Evolutionary conservation across 1,140 invertebrate genomes (phyloP), one percentile per base, ranked within the genome.

Genomic region (Maniola jurtina): DNA sequence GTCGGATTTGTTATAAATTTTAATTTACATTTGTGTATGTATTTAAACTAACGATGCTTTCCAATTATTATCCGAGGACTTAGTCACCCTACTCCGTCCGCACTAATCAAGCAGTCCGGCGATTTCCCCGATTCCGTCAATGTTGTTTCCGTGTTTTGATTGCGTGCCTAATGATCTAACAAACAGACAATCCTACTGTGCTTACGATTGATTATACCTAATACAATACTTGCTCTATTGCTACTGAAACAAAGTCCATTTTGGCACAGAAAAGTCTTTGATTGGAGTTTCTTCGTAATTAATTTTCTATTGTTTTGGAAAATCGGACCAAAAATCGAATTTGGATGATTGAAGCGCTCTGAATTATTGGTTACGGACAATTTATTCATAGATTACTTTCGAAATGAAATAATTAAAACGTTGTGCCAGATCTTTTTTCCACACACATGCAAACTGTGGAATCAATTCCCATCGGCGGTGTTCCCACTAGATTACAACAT

Each of bases 101-200:
- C 34, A 70, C 71, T 75, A 84, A 86, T 84, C 83, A 84, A 83
- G 77, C 71, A 77, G 76, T 67, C 76, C 72, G 72, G 73, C 76
- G 73, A 81, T 82, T 80, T 77, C 76, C 74, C 80, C 77, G 70
- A 81, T 79, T 80, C 79, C 75, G 72, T 79, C 80, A 80, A 80
- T 80, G 76, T 81, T 80, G 76, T 82, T 81, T 77, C 76, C 68
- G 64, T 76, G 70, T 77, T 77, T 78, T 77, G 83, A 84, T 82
- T 83, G 76, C 79, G 76, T 84, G 79, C 71, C 64, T 78, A 82
- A 84, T 84, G 77, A 84, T 76, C 70, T 65, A 69, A 74, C 76
- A 77, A 68, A 78, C 73, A 72, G 72, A 70, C 72, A 64, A 55
- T 35, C 54, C 13, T n/a, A 13, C 34, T 55, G 54, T 55, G 34